phyloP scores from a whole-genome alignment of 2,113 vertebrate genomes.

The Opisthocomus hoazin region DNA sequence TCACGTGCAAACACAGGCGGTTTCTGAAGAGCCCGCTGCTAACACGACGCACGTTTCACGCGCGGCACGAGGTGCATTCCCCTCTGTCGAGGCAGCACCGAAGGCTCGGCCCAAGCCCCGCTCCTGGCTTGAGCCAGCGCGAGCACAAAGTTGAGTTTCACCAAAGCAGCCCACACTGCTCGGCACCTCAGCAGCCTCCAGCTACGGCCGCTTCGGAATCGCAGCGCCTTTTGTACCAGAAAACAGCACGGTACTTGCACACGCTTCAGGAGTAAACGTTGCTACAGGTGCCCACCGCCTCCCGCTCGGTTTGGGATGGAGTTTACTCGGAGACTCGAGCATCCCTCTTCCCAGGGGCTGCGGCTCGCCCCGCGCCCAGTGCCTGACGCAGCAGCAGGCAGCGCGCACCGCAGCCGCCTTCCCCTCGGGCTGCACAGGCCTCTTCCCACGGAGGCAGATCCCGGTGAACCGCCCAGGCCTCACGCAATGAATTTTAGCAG shows the following conservation, averaged over 20 bases:
- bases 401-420: neutral
- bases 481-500: neutral
- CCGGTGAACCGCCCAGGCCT: neutral
- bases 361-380: neutral
- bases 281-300: neutral
- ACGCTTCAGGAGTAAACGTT: neutral
- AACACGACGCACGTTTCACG: accelerated
- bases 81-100: neutral
- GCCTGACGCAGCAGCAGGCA: neutral
- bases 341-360: neutral
- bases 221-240: neutral
- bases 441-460: neutral
- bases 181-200: neutral
- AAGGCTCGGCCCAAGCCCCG: neutral
- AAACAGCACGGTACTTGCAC: accelerated
- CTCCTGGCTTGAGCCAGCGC: neutral
- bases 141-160: neutral
- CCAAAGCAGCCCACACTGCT: neutral
- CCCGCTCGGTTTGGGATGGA: no score
- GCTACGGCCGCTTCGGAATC: neutral
- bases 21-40: neutral
- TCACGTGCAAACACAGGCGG: neutral
- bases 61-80: accelerated
- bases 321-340: neutral
- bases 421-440: neutral